Evolutionary conservation across 2,888 invertebrate genomes (phyloP).

Genomic region (Zonitis immaculata): DNA sequence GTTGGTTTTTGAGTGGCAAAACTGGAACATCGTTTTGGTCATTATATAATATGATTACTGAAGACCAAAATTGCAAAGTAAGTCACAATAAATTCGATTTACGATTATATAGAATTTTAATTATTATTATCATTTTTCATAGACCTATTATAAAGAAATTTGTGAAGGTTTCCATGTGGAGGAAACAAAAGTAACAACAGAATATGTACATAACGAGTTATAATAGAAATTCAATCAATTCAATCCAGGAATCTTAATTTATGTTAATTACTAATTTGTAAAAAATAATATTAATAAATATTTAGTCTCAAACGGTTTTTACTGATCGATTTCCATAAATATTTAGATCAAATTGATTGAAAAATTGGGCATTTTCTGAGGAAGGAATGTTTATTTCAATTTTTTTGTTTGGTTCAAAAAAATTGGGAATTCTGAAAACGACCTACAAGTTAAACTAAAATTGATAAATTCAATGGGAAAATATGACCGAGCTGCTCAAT

Average conservation of each 20-base stretch:
- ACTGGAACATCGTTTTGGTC: constrained; percentile 74
- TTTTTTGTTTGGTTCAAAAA: no score
- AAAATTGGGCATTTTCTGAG: no score
- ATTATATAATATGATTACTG: constrained; percentile 69
- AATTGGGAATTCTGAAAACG: no score
- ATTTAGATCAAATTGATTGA: no score
- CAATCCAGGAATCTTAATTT: background rate
- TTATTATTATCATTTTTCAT: constrained; percentile 33
- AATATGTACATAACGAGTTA: constrained; percentile 77
- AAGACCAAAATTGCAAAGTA: constrained; percentile 70
- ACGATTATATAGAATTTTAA: no score
- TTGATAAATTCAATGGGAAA: no score
- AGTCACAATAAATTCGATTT: no score
- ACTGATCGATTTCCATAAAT: no score
- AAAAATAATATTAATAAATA: background rate
- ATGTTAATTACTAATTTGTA: background rate
- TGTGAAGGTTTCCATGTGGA: constrained; percentile 78
- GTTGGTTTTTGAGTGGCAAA: constrained; percentile 71
- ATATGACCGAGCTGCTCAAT: no score
- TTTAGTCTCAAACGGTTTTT: no score
- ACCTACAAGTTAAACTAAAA: no score
- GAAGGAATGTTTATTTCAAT: no score
- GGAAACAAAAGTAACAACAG: constrained; percentile 76
- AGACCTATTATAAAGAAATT: constrained; percentile 66
- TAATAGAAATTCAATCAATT: constrained; percentile 50